Evolutionary conservation across 2,797 vertebrate species (phyloP).

Genomic region (Cossypha polioptera): DNA sequence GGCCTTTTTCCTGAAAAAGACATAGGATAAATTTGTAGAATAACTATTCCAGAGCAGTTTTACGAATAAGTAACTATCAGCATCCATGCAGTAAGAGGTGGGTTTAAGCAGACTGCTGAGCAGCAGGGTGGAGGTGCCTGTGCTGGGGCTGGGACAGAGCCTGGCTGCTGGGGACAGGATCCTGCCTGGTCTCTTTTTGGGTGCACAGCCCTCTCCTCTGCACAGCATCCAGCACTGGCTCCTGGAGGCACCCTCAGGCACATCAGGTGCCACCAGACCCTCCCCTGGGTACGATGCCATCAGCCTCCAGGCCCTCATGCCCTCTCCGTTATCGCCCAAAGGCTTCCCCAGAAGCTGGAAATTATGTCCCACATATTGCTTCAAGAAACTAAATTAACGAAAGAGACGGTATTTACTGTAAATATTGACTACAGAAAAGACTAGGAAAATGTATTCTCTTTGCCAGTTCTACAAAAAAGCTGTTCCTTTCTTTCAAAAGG

Average conservation of each 20-base stretch:
- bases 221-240: neutral
- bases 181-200: neutral
- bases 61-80: neutral
- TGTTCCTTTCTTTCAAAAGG: neutral
- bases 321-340: neutral
- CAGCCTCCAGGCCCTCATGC: accelerated
- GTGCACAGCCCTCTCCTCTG: accelerated
- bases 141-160: neutral
- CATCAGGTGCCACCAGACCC: neutral
- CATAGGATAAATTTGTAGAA: neutral
- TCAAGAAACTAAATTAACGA: neutral
- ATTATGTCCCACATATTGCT: neutral
- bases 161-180: neutral
- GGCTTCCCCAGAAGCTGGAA: neutral
- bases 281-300: accelerated
- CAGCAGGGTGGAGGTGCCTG: neutral
- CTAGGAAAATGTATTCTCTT: neutral
- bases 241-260: neutral
- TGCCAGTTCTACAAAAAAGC: neutral
- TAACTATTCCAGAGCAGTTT: neutral
- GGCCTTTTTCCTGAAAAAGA: neutral
- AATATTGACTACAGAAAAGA: neutral
- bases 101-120: neutral
- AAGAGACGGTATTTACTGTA: neutral
- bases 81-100: neutral